A percentile compares a stretch with the other conserved stretches of the same genome.
phyloP scores from a whole-genome alignment of 1,140 invertebrate genomes.

The Drosophila nigrodunni region DNA sequence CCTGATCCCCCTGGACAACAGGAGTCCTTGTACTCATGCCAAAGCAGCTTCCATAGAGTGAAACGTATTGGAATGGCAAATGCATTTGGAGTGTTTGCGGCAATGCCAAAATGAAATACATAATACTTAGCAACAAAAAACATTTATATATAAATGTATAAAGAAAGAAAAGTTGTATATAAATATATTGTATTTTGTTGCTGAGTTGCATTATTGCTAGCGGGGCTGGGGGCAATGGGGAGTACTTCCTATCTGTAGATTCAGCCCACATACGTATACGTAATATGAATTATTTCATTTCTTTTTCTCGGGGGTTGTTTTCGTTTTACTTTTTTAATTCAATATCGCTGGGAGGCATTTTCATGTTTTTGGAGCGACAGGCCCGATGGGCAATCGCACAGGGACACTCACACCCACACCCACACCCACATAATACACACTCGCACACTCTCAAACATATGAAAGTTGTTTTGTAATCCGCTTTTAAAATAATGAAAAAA shows the following conservation, averaged over 20 bases:
- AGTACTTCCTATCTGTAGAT: not conserved
- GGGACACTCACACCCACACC: conserved; percentile 5
- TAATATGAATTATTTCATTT: conserved; percentile 15
- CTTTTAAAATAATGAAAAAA: conserved; percentile 76
- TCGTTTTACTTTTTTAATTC: conserved; percentile 55
- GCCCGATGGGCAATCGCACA: conserved; percentile 38
- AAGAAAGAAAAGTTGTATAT: conserved; percentile 36
- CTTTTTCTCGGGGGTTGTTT: conserved; percentile 14
- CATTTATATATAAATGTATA: conserved; percentile 21
- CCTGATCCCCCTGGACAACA: not conserved
- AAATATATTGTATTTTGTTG: conserved; percentile 57
- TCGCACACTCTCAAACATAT: not conserved
- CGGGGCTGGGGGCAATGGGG: not conserved
- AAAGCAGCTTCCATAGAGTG: conserved; percentile 4
- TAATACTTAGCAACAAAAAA: conserved; percentile 76
- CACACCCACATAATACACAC: not conserved
- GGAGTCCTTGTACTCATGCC: conserved; percentile 16
- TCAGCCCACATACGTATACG: conserved; percentile 1
- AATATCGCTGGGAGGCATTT: conserved; percentile 65
- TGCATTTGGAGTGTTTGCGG: conserved; percentile 81
- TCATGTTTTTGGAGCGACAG: conserved; percentile 51
- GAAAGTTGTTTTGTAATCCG: conserved; percentile 65
- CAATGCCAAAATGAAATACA: conserved; percentile 81
- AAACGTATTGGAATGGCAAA: conserved; percentile 62
- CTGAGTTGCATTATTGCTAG: conserved; percentile 69